Base-by-base conservation (phyloP, 2,888 invertebrate genomes). In the Drosophila demipolita region DNA sequence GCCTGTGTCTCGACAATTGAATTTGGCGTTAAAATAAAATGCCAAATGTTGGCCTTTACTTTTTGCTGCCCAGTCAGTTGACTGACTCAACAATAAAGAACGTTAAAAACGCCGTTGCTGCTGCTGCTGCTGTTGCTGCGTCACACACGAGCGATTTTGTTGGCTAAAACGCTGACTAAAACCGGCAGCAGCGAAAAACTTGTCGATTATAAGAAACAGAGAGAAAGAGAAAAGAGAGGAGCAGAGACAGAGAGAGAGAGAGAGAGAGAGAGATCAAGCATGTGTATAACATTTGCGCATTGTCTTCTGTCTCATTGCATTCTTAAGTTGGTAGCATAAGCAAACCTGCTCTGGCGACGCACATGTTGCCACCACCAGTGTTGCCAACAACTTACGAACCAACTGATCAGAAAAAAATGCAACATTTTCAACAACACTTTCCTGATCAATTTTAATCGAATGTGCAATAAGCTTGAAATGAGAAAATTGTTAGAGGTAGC, bases 21-120 rank as follows among this genome's bases (percentile, higher is more conserved):
- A 63, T 72, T 33, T 52, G 50, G 60, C 61, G 64, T 63, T 80
- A 57, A 80, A 84, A 85, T 84, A 50, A 80, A 87, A 85, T 84
- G 87, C 72, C 80, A 87, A 84, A 73, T 78, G 82, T 67, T 85
- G 78, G 78, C 82, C 82, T 86, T 83, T 83, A 66, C 68, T 65
- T 50, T 57, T 17, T 15, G 52, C 33, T 35, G 48, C 26, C 42
- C 52, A 40, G 29, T 57, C 59, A 45, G 45, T 45, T 15, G 20
- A 45, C 23, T 53, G 52, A 74, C 64, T 58, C 45, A 68, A 63
- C 70, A 61, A 61, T 45, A 67, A 68, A 69, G 63, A 66, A 55
- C 69, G 66, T 62, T 59, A 48, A 62, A 38, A 55, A 55, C 26
- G 38, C 49, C 38, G 70, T 5, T 35, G 64, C 42, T 29, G 59